Evolutionary conservation across 2,888 invertebrate species (phyloP), one percentile per base, ranked within the genome.

Genomic region (Hoplodrina ambigua): DNA sequence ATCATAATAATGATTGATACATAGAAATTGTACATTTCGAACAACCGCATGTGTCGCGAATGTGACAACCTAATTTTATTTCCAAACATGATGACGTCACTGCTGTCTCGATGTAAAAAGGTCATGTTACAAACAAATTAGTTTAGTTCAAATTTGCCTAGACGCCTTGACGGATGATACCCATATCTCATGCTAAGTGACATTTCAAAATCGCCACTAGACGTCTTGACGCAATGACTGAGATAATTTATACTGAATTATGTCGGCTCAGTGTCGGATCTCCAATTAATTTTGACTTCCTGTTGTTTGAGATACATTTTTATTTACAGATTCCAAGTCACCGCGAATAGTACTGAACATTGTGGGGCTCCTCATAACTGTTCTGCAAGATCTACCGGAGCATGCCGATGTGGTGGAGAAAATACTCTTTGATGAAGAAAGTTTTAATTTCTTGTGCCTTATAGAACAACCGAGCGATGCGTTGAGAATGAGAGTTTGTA

Each of bases 351-450:
- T 97, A 0, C 94, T 97, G 30, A 97, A 98, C 88, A 94, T 98
- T 13, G 89, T 98, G 37, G 98, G 98, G 0, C 96, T 98, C 44
- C 94, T 98, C 11, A 97, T 97, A 63, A 97, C 98, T 15, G 96
- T 98, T 5, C 91, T 98, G 19, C 96, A 98, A 80, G 97, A 97
- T 72, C 92, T 97, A 20, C 98, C 98, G 0, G 98, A 98, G 86
- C 97, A 98, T 87, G 97, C 97, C 0, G 97, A 97, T 70, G 95
- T 98, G 0, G 97, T 98, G 0, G 98, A 98, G 87, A 97, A 97
- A 84, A 97, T 98, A 72, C 93, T 98, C 7, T 94, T 97, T 69
- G 96, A 96, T 52, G 94, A 95, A 70, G 79, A 91, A 3, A 92
- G 92, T 5, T 94, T 93, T 68, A 95, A 96, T 85, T 96, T 97